phyloP scores from a whole-genome alignment of 2,888 invertebrate species.

The Cryptocheilus praepositus region DNA sequence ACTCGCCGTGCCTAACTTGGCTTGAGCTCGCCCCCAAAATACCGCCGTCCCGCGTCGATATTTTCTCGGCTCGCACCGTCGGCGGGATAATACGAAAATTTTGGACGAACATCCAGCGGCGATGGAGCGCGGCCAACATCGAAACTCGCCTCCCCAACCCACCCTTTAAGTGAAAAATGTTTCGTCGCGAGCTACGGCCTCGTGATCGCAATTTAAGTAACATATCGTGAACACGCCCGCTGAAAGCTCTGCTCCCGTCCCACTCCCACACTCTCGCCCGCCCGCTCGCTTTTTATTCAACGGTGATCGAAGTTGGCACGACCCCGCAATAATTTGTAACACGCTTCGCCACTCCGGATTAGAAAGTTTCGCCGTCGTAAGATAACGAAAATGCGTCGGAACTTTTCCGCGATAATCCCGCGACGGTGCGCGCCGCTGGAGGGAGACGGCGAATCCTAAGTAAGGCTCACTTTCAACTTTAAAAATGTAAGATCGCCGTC shows the following conservation, averaged over 20 bases:
- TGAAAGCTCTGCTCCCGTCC: conserved; percentile 18
- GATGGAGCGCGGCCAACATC: no score
- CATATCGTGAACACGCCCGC: conserved; percentile 44
- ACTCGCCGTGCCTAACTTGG: no score
- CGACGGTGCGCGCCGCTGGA: no score
- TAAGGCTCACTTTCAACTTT: conserved; percentile 3
- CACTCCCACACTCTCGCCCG: conserved; percentile 7
- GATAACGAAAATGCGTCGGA: no score
- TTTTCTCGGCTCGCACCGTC: no score
- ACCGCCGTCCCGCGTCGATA: no score
- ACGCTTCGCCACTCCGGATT: conserved; percentile 1
- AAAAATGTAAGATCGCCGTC: no score
- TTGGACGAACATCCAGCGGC: no score
- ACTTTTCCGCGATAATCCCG: no score
- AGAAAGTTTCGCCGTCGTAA: no score
- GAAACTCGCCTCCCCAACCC: not conserved
- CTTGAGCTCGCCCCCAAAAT: no score
- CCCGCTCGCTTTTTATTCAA: conserved; percentile 1
- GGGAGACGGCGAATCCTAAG: not conserved
- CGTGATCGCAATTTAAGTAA: conserved; percentile 46
- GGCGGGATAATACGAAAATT: no score
- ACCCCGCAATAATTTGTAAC: conserved; percentile 18
- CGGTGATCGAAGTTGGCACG: conserved; percentile 46
- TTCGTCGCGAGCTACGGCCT: conserved; percentile 40
- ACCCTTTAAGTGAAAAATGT: conserved; percentile 43